phyloP scores from a whole-genome alignment of 2,797 vertebrate species.

The Lacerta agilis region DNA sequence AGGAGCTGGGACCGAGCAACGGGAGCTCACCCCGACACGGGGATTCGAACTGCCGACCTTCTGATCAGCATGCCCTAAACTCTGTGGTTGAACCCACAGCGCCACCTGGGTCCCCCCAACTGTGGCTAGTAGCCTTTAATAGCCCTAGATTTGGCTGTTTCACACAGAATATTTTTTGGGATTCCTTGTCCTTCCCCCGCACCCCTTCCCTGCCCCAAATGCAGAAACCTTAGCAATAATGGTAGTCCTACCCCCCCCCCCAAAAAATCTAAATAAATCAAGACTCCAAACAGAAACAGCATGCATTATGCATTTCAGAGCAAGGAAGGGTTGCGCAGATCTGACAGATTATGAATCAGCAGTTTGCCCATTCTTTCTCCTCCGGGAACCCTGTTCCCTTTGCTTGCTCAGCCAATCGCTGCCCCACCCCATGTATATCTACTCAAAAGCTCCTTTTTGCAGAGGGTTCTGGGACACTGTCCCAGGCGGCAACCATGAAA shows the following conservation, averaged over 20 bases:
- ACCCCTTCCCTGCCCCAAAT: not conserved
- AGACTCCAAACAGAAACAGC: not conserved
- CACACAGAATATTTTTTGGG: not conserved
- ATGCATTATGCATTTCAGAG: not conserved
- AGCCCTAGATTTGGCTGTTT: not conserved
- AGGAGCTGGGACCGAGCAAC: too few relatives aligned
- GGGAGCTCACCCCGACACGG: too few relatives aligned
- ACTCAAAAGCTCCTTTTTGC: not conserved
- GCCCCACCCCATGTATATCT: not conserved
- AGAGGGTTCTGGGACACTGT: not conserved
- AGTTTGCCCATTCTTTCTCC: not conserved
- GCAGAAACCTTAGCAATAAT: not conserved
- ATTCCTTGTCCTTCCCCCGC: not conserved
- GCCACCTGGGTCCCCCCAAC: too few relatives aligned
- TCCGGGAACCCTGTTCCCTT: not conserved
- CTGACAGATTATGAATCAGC: not conserved
- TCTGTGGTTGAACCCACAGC: too few relatives aligned
- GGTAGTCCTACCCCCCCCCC: not conserved
- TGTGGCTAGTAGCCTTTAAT: too few relatives aligned
- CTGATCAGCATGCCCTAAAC: too few relatives aligned
- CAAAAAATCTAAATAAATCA: not conserved
- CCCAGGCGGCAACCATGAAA: too few relatives aligned
- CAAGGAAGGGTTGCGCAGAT: not conserved
- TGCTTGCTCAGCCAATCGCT: not conserved
- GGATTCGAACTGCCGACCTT: too few relatives aligned